These are phyloP conservation scores for Homarus americanus DNA, from an alignment of 1,140 invertebrate species.

Conservation along the genomic window DNA sequence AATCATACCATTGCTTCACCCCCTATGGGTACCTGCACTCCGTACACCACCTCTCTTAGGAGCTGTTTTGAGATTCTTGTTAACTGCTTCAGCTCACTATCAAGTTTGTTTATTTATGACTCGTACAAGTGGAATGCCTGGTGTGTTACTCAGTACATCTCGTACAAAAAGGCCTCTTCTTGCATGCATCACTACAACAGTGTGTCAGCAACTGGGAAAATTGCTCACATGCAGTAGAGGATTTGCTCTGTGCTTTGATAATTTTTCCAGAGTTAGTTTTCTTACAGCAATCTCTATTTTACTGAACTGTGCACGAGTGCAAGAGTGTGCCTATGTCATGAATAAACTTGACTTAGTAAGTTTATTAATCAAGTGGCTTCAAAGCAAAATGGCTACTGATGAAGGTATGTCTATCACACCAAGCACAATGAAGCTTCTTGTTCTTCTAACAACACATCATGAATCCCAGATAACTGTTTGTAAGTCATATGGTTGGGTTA, in stretches of 20 bases:
- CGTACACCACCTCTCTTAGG: slow-evolving; percentile 13
- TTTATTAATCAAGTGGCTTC: slow-evolving; percentile 22
- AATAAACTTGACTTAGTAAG: slow-evolving; percentile 46
- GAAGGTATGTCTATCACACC: slow-evolving; percentile 35
- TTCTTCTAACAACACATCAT: slow-evolving; percentile 29
- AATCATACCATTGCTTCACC: slow-evolving; percentile 34
- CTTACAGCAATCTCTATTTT: slow-evolving; percentile 22
- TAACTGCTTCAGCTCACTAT: slow-evolving; percentile 41
- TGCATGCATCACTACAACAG: slow-evolving; percentile 34
- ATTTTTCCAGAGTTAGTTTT: slow-evolving; percentile 24
- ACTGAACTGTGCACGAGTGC: slow-evolving; percentile 59
- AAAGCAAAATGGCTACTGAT: slow-evolving; percentile 8
- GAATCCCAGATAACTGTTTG: slow-evolving; percentile 43
- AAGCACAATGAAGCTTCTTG: slow-evolving; percentile 13
- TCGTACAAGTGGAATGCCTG: slow-evolving; percentile 58
- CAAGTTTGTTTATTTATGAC: slow-evolving; percentile 47
- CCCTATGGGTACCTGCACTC: slow-evolving; percentile 25
- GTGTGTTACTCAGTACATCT: slow-evolving; percentile 45
- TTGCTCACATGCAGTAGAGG: neutral
- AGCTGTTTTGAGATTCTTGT: slow-evolving; percentile 34
- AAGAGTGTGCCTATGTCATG: slow-evolving; percentile 51
- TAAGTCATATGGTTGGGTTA: slow-evolving; percentile 37
- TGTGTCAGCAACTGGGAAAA: slow-evolving; percentile 36
- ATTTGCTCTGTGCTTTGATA: neutral
- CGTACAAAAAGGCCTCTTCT: slow-evolving; percentile 47